Percentiles rank a stretch among this genome's conserved stretches.
phyloP scores from a whole-genome alignment of 2,888 invertebrate species.

The Ctenicera cuprea region DNA sequence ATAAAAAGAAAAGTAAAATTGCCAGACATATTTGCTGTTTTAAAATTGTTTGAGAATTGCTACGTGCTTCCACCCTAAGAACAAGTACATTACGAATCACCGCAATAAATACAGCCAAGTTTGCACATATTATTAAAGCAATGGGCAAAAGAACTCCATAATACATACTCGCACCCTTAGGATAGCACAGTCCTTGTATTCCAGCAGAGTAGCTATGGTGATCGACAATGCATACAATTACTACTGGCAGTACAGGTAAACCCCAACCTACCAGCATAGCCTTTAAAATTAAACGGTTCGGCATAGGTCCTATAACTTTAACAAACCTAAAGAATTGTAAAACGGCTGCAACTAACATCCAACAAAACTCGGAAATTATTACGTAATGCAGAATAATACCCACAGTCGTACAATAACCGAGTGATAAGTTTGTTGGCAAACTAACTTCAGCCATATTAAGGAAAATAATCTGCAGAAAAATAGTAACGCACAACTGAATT shows the following conservation, averaged over 20 bases:
- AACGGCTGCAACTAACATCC: conserved; percentile 84
- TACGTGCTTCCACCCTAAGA: conserved; percentile 59
- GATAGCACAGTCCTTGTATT: conserved; percentile 75
- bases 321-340: conserved; percentile 82
- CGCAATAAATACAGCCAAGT: conserved; percentile 76
- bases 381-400: conserved; percentile 81
- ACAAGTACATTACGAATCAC: conserved; percentile 75
- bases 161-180: conserved; percentile 75
- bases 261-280: conserved; percentile 81
- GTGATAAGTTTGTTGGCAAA: conserved; percentile 60
- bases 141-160: conserved; percentile 76
- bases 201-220: conserved; percentile 73
- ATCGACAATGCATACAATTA: conserved; percentile 72
- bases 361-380: conserved; percentile 80
- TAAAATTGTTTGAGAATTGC: conserved; percentile 72
- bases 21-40: conserved; percentile 76
- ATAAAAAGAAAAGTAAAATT: conserved; percentile 77
- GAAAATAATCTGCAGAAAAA: conserved; percentile 71
- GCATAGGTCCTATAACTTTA: conserved; percentile 77
- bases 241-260: conserved; percentile 74
- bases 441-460: conserved; percentile 33
- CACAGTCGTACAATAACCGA: conserved; percentile 75
- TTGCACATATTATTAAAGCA: conserved; percentile 74
- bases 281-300: conserved; percentile 78
- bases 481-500: conserved; percentile 75